Conservation (phyloP, 2,888 invertebrate species). For the Cosmorhoe ocellata region DNA sequence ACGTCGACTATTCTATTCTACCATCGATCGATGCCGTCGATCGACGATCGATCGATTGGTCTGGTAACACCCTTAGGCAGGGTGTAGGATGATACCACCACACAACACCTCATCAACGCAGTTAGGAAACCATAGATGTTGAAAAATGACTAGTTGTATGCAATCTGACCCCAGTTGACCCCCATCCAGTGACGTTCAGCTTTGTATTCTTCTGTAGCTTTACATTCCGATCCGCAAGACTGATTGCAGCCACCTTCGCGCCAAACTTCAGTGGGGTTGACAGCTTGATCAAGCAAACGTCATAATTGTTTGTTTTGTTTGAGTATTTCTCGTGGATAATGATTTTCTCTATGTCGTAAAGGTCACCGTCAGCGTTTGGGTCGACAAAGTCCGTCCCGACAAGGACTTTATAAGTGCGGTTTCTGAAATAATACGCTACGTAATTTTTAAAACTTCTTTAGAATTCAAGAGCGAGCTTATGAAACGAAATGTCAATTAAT, state of each 20-base stretch:
- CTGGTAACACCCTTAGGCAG: too few species aligned
- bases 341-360: conserved; percentile 43
- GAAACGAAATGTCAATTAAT: too few species aligned
- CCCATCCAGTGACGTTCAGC: conserved; percentile 43
- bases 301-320: conserved; percentile 35
- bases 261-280: conserved; percentile 33
- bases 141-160: too few species aligned
- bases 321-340: conserved; percentile 37
- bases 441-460: too few species aligned
- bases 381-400: conserved; percentile 42
- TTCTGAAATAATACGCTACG: conserved; percentile 34
- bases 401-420: conserved; percentile 36
- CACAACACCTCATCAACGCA: too few species aligned
- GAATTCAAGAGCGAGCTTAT: too few species aligned
- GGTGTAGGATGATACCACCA: too few species aligned
- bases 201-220: conserved; percentile 24
- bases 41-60: too few species aligned
- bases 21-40: too few species aligned
- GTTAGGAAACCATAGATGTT: too few species aligned
- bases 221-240: conserved; percentile 18
- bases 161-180: conserved; percentile 34
- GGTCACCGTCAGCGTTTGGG: conserved; percentile 35
- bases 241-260: conserved; percentile 30
- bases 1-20: too few species aligned
- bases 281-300: conserved; percentile 35